These are phyloP conservation scores for Caenorhabditis briggsae DNA, from an alignment of 1,140 invertebrate species.

Conservation along the genomic window DNA sequence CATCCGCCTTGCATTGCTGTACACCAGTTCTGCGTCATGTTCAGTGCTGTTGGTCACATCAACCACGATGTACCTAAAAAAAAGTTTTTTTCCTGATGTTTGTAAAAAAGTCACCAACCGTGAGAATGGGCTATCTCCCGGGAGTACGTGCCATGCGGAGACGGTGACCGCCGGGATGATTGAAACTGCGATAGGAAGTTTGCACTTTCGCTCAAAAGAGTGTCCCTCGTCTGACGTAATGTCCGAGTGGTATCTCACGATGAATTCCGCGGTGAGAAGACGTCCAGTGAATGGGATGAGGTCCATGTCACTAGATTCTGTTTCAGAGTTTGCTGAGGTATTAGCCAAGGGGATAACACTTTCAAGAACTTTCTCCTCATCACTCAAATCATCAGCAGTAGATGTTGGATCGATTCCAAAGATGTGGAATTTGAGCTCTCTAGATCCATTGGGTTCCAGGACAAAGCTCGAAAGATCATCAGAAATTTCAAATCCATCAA, in stretches of 20 bases:
- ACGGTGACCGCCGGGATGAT: slow-evolving; percentile 76
- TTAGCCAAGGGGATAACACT: slow-evolving; percentile 40
- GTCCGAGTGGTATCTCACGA: slow-evolving; percentile 73
- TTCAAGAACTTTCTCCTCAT: slow-evolving; percentile 50
- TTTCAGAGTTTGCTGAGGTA: slow-evolving; percentile 17
- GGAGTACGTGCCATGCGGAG: slow-evolving; percentile 75
- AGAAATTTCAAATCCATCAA: background rate
- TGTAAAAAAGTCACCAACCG: slow-evolving; percentile 64
- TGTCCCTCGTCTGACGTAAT: slow-evolving; percentile 63
- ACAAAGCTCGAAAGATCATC: slow-evolving; percentile 37
- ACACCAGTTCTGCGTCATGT: slow-evolving; percentile 74
- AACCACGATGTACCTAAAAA: slow-evolving; percentile 68
- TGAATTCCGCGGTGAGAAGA: slow-evolving; percentile 71
- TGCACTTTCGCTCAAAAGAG: slow-evolving; percentile 60
- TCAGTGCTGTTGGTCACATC: slow-evolving; percentile 77
- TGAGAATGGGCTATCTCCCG: slow-evolving; percentile 72
- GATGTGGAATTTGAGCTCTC: slow-evolving; percentile 70
- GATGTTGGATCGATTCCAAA: slow-evolving; percentile 76
- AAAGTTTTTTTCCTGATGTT: too few species aligned
- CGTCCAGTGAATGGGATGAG: slow-evolving; percentile 76
- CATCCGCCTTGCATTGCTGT: slow-evolving; percentile 68
- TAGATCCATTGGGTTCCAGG: slow-evolving; percentile 65
- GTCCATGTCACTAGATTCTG: slow-evolving; percentile 68
- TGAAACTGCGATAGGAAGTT: slow-evolving; percentile 72
- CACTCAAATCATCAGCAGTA: slow-evolving; percentile 66